Base-by-base conservation (phyloP, 2,113 vertebrate genomes). In the Casuarius casuarius region DNA sequence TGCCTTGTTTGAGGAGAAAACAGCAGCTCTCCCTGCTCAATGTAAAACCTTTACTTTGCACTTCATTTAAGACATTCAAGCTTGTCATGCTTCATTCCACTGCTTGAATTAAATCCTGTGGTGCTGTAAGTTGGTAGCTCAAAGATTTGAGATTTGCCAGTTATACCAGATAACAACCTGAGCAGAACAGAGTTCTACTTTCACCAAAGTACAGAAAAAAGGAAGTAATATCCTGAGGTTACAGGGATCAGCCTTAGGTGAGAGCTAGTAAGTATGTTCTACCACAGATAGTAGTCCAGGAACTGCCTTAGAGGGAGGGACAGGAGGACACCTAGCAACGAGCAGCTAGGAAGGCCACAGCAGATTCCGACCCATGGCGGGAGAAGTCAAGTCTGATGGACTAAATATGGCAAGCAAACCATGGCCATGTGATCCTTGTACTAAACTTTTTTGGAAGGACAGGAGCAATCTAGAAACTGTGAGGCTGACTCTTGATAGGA, bases 111-210 rank as follows among this genome's bases (percentile, higher is more conserved):
- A 74, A 7, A 77, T 54, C 33, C n/a, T 25, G 8, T 58, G 21
- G 42, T 0, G 0, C 1, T 49, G n/a, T 82, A 54, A 54, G 8
- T 10, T 44, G 17, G 9, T 42, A 62, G 7, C 14, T 68, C 2
- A 5, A 76, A 38, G 8, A 31, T 31, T 31, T 38, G 10, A 62
- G 4, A 6, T 91, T 71, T 81, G 10, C 3, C 40, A 82, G 17
- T 88, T 79, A 44, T 21, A 75, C 2, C 8, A 77, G 12, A 14
- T 23, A 28, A 83, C 2, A 76, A 79, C 54, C 54, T 13, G 70
- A 70, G 3, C 2, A 44, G 11, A 76, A 56, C 3, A 73, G 16
- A 54, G 2, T 25, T 72, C 20, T 56, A 3, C 9, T 17, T 54
- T 29, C 11, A 54, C 19, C 9, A 51, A 61, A 56, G 26, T 23